These are phyloP conservation scores for Enteromius treurensis DNA, from an alignment of 2,797 vertebrate species.

Conservation along the genomic window DNA sequence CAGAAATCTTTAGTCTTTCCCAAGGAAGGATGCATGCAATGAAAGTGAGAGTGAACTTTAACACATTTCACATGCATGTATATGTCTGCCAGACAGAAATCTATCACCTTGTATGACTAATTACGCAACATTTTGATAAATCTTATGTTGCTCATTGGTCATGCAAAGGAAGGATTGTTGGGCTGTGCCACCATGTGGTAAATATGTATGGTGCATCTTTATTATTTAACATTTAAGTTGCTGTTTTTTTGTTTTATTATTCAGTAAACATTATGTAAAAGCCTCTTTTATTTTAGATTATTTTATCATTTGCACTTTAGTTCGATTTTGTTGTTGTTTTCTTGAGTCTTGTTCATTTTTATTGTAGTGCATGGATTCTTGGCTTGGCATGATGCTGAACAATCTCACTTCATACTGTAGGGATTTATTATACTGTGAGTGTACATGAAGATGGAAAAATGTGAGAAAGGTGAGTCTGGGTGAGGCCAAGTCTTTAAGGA, in stretches of 20 bases:
- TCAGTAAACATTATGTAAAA: not conserved
- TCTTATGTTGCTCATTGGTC: not conserved
- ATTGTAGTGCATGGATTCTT: conserved; percentile 76
- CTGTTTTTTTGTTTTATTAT: not conserved
- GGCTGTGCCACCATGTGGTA: conserved; percentile 53
- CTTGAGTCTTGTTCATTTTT: conserved; percentile 52
- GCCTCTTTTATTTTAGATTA: conserved; percentile 34
- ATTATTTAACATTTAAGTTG: not conserved
- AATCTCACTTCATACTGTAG: conserved; percentile 52
- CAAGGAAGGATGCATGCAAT: not conserved
- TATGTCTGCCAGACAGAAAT: conserved; percentile 16
- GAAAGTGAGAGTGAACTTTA: conserved; percentile 2
- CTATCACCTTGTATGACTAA: not conserved
- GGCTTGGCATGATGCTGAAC: conserved; percentile 57
- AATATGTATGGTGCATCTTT: conserved; percentile 27
- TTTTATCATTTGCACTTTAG: conserved; percentile 61
- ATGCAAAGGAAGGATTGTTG: not conserved
- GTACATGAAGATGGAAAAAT: conserved; percentile 24
- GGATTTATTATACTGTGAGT: conserved; percentile 50
- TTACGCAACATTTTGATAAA: not conserved
- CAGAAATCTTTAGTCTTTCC: conserved; percentile 7
- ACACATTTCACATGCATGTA: conserved; percentile 17
- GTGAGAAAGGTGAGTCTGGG: conserved; percentile 61
- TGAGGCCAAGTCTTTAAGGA: conserved; percentile 33
- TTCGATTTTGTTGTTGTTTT: conserved; percentile 63